phyloP scores from a whole-genome alignment of 2,888 invertebrate genomes.

The Zelleria hepariella region DNA sequence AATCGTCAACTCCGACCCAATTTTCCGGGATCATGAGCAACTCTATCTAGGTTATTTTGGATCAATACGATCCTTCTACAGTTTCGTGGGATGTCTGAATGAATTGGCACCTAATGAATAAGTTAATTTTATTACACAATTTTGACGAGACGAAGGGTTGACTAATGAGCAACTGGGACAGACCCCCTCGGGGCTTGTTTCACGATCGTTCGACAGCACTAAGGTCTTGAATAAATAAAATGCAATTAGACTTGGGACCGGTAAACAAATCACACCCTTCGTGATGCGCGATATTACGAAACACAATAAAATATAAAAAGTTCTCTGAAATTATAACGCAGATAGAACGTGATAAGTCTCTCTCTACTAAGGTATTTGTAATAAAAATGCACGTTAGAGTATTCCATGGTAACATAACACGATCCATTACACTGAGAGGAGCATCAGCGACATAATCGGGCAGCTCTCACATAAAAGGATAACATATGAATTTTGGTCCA shows the following conservation, averaged over 20 bases:
- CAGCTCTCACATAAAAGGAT: conserved; percentile 28
- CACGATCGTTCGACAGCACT: conserved; percentile 33
- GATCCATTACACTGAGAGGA: conserved; percentile 34
- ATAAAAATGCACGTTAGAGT: background rate
- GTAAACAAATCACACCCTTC: conserved; percentile 26
- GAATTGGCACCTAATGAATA: background rate
- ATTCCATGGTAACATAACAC: conserved; percentile 21
- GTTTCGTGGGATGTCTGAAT: background rate
- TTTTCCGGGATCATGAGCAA: conserved; percentile 7
- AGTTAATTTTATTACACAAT: conserved; percentile 29
- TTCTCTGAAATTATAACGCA: background rate
- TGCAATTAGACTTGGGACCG: conserved; percentile 49
- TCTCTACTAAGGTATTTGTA: background rate
- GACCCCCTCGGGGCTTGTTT: conserved; percentile 30
- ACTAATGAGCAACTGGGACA: conserved; percentile 42
- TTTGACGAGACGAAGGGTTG: conserved; percentile 26
- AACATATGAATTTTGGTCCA: conserved; percentile 36
- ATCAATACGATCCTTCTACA: background rate
- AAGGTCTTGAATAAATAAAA: conserved; percentile 64
- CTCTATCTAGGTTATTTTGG: background rate
- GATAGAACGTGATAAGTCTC: background rate
- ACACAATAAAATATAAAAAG: background rate
- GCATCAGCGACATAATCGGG: conserved; percentile 31
- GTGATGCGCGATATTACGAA: conserved; percentile 9
- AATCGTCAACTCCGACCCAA: background rate